Base-by-base conservation (phyloP, 2,888 invertebrate genomes). In the Stratiomys singularior region DNA sequence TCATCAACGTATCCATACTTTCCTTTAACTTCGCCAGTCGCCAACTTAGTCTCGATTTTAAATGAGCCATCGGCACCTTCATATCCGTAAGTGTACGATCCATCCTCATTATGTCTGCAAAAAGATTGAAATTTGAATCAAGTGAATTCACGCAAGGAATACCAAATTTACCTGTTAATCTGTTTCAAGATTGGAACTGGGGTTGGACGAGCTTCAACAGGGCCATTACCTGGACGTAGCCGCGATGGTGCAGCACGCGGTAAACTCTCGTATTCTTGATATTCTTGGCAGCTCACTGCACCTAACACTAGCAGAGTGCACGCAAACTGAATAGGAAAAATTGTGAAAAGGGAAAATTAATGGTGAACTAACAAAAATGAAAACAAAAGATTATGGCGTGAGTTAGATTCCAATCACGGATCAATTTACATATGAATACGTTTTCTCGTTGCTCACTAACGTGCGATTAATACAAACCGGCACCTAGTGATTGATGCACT, bases 1-100 rank as follows among this genome's bases (percentile, higher is more conserved):
- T 94, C 95, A 84, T 96, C 96, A 77, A 93, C 93, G 88, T 95
- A 96, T 1, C 96, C 96, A 84, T 96, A 96, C 86, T 96, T 96
- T 81, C 96, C 96, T 87, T 93, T 94, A 11, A 96, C 96, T 82
- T 95, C 95, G 0, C 96, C 96, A 5, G 90, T 90, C 0, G 92
- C 90, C 23, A 92, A 87, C 86, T 96, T 96, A 11, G 96, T 96
- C 87, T 96, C 96, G 83, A 96, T 96, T 88, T 96, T 95, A 89
- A 96, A 96, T 4, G 94, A 93, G 52, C 96, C 96, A 84, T 96
- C 96, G 37, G 91, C 95, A 1, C 93, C 93, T 85, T 96, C 96
- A 86, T 95, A 96, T 0, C 95, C 96, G 83, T 95, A 96, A 0
- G 96, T 96, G 88, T 96, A 96, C 0, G 95, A 95, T 76, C 95